Conservation (phyloP, 2,797 vertebrate genomes). For the Acrossocheilus fasciatus region DNA sequence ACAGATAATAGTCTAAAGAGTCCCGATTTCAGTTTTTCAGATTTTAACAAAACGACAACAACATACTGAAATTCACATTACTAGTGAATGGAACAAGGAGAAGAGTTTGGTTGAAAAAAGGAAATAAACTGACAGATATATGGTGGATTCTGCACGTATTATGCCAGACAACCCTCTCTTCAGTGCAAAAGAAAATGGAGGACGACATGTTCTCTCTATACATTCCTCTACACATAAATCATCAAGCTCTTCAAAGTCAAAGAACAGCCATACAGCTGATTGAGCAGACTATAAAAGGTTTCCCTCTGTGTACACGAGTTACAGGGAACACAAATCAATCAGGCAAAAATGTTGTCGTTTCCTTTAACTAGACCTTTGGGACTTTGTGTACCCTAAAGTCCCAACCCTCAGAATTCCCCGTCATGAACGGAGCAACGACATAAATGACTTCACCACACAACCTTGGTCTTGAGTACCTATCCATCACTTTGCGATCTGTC, state of each 20-base stretch:
- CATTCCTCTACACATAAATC: conserved; percentile 59
- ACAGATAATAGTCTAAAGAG: neutral
- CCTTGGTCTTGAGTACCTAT: conserved; percentile 44
- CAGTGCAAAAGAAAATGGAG: conserved; percentile 29
- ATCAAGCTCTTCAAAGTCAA: conserved; percentile 40
- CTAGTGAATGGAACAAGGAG: neutral
- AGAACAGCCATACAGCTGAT: conserved; percentile 30
- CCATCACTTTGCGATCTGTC: neutral
- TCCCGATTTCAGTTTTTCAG: neutral
- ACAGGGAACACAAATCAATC: conserved; percentile 70
- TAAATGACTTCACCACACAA: conserved; percentile 18
- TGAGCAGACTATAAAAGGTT: conserved; percentile 45
- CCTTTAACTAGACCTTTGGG: conserved; percentile 63
- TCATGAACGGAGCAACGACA: neutral
- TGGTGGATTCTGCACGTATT: neutral
- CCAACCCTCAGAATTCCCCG: conserved; percentile 3
- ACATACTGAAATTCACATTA: neutral
- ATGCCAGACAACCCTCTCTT: neutral
- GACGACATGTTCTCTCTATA: conserved; percentile 52
- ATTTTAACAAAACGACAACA: neutral
- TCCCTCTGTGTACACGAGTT: conserved; percentile 42
- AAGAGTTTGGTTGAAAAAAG: neutral
- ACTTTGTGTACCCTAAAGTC: conserved; percentile 33
- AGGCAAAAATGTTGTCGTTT: conserved; percentile 72
- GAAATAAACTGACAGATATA: conserved; percentile 24